Base-by-base conservation (phyloP, 1,140 invertebrate species). In the Pachyrhynchus sulphureomaculatus region DNA sequence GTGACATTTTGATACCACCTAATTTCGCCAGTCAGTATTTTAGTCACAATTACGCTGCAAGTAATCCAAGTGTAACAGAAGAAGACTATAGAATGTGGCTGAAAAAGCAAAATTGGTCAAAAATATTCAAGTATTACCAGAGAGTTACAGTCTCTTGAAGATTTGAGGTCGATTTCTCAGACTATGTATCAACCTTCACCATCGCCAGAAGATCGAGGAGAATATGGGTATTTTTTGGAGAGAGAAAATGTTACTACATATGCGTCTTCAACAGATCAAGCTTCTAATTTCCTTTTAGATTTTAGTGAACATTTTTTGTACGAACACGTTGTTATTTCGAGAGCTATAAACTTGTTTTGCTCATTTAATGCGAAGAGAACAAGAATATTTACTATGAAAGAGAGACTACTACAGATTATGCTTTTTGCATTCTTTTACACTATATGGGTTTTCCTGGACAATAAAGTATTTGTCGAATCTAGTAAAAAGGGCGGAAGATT, bases 11-110 rank as follows among this genome's bases (percentile, higher is more conserved):
- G 1, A 10, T 44, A 8, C 1, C 17, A 18, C 33, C 37, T 1
- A 13, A 41, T 26, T 13, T 24, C 12, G 10, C 32, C 6, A 24
- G 21, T 12, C 21, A 58, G 13, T 17, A 29, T 15, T 24, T 58
- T 23, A 12, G 20, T 0, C 15, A 8, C 10, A 12, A 21, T 0
- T 17, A 8, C 10, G 26, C 10, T 5, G n/a, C 9, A 0, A 56
- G 53, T 13, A 24, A 48, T 6, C 9, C 21, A 9, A 48, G 44
- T 17, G 15, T 58, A 3, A 48, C 44, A 3, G 55, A 58, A 17
- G 55, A 58, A 17, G 55, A 58, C 1, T 58, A 58, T n/a, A 15
- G 21, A 36, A 37, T 6, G 9, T 58, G 55, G 55, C 29, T 58
- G n/a, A 39, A n/a, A 9, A 24, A 47, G 23, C 21, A 37, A 26